These are phyloP conservation scores for Danaus chrysippus DNA, from an alignment of 2,888 invertebrate species.

Conservation along the genomic window DNA sequence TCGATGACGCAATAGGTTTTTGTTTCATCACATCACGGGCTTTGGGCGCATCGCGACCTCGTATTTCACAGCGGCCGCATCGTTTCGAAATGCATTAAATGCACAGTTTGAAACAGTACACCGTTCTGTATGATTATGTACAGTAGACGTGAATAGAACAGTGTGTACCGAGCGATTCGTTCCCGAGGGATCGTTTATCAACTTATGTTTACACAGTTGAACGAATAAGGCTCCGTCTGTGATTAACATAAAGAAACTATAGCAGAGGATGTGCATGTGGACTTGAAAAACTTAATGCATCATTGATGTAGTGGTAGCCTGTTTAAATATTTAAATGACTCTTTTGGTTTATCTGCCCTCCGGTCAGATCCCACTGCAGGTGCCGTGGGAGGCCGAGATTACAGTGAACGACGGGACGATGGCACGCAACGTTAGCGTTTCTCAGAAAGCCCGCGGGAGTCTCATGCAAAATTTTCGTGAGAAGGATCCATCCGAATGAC, in stretches of 20 bases:
- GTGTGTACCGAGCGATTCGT: slow-evolving; percentile 19
- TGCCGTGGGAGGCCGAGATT: slow-evolving; percentile 18
- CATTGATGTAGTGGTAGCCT: slow-evolving; percentile 8
- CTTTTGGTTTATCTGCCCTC: slow-evolving; percentile 32
- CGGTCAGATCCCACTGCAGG: slow-evolving; percentile 34
- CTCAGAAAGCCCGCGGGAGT: slow-evolving; percentile 50
- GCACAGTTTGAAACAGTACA: slow-evolving; percentile 67
- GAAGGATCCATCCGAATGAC: slow-evolving; percentile 47
- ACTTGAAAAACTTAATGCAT: not conserved
- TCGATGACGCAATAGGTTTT: slow-evolving; percentile 70
- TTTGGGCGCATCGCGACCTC: slow-evolving; percentile 73
- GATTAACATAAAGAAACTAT: slow-evolving; percentile 1
- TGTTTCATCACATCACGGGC: slow-evolving; percentile 70
- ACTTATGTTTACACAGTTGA: slow-evolving; percentile 36
- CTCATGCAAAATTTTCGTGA: slow-evolving; percentile 44
- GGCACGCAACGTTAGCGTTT: slow-evolving; percentile 56
- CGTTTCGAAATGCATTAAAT: slow-evolving; percentile 78
- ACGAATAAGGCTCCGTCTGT: slow-evolving; percentile 25
- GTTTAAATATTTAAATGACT: slow-evolving; percentile 18
- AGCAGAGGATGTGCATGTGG: not conserved
- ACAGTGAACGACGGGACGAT: slow-evolving; percentile 44
- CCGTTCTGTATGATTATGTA: slow-evolving; percentile 31
- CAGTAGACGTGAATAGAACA: slow-evolving; percentile 21
- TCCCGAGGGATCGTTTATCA: slow-evolving; percentile 43
- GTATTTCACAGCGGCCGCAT: slow-evolving; percentile 71